Conservation (phyloP, 2,797 vertebrate species). For the Halcyon chelicuti region DNA sequence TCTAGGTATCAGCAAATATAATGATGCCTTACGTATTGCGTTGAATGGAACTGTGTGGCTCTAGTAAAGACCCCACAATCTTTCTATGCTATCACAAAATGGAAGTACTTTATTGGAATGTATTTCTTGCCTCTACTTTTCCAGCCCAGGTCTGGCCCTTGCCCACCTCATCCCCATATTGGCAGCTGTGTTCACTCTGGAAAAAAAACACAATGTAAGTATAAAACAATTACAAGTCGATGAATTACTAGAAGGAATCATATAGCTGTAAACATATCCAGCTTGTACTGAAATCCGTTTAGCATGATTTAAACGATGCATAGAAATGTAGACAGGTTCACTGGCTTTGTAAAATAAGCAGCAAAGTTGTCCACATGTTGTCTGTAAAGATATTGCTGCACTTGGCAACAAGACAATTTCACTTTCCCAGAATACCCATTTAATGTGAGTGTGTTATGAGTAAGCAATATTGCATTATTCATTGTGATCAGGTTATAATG, state of each 20-base stretch:
- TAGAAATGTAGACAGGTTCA: not conserved
- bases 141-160: not conserved
- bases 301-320: not conserved
- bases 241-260: not conserved
- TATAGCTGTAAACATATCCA: not conserved
- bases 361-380: not conserved
- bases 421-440: not conserved
- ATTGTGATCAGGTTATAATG: not conserved
- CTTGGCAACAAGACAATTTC: not conserved
- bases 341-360: not conserved
- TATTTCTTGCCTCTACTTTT: not conserved
- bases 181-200: not conserved
- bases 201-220: not conserved
- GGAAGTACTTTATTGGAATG: not conserved
- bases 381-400: not conserved
- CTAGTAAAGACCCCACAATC: not conserved
- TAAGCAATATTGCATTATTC: not conserved
- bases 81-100: not conserved
- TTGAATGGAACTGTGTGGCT: not conserved
- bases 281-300: not conserved
- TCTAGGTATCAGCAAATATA: not conserved
- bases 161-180: not conserved
- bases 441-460: not conserved
- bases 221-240: not conserved
- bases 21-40: rapidly evolving